Evolutionary conservation across 2,797 vertebrate genomes (phyloP), one percentile per base, ranked within the genome.

Genomic region (Pseudochirops corinnae): DNA sequence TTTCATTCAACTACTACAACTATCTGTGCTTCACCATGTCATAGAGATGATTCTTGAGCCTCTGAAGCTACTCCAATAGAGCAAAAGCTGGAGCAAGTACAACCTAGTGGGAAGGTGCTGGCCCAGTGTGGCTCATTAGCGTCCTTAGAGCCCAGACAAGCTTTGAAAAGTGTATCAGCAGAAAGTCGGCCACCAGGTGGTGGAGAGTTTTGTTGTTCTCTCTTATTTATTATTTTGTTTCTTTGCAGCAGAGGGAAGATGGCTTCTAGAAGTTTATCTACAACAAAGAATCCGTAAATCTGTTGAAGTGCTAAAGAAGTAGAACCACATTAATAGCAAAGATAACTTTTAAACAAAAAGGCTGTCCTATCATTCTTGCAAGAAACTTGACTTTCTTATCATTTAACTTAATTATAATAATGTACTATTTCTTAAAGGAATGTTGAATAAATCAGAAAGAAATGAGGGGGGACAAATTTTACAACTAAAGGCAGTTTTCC

Each of bases 401-500:
- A 50, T 50, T 87, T 4, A 50, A 50, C 39, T 82, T 46, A 87
- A 50, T 87, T 46, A 87, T 28, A 87, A 87, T 26, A 50, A 87
- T 87, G 5, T 87, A 1, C 39, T 87, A 28, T 87, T 87, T 87
- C 74, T 87, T 87, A 87, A 87, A 87, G 9, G 67, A 46, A 3
- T 28, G 39, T 50, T 21, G 14, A 50, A 87, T 26, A 46, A 87
- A 87, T 87, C 95, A 94, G 93, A 92, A 46, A 87, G 56, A 82
- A 87, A 87, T 26, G 26, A 93, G 91, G 90, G 56, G 92, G 93
- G 91, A 82, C 58, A 56, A 97, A 92, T 97, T 98, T 91, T 90
- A n/a, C 67, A 60, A 90, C 55, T 39, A n/a, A 90, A 94, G 95
- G 94, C 96, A 93, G 67, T 50, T 53, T 90, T 67, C 52, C 12